Evolutionary conservation across 1,140 invertebrate genomes (phyloP), one percentile per base, ranked within the genome.

Genomic region (Phenacoccus solenopsis): DNA sequence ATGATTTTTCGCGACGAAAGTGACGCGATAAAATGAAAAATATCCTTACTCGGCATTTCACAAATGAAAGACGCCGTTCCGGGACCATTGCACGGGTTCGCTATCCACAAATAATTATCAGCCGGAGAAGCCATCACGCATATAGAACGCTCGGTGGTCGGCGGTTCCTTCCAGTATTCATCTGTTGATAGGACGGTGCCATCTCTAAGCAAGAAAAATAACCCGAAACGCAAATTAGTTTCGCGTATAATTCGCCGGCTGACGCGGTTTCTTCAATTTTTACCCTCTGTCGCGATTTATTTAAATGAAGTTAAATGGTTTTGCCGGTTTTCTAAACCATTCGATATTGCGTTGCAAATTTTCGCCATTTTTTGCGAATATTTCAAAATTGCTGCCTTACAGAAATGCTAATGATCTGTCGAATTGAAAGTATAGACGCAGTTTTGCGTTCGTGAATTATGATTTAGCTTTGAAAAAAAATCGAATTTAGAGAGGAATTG

Each of bases 1-100:
- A 7, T 32, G 30, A n/a, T n/a, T n/a, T n/a, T n/a, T n/a, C n/a
- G n/a, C n/a, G n/a, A n/a, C n/a, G n/a, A n/a, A n/a, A n/a, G n/a
- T n/a, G n/a, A n/a, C n/a, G n/a, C n/a, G n/a, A 7, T 35, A 16
- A 69, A 12, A 20, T 5, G 9, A 7, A n/a, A 7, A 70, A 56
- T 67, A 67, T 4, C 73, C 78, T 78, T 80, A 88, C 87, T 86
- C 74, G 86, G 85, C 74, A 89, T 79, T 81, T 89, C 87, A 76
- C 87, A 89, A 61, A 89, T 84, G 76, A 89, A 89, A 21, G 87
- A 86, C 1, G 87, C 87, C 0, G 86, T 84, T 70, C 86, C 85
- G 0, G 86, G 86, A n/a, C 87, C 87, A 1, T 86, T 87, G 73
- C 87, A 89, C 10, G 84, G 82, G 20, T 86, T 78, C 0, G 85